Evolutionary conservation across 2,888 invertebrate species (phyloP), one percentile per base, ranked within the genome.

Genomic region (Rotaria magnacalcarata): DNA sequence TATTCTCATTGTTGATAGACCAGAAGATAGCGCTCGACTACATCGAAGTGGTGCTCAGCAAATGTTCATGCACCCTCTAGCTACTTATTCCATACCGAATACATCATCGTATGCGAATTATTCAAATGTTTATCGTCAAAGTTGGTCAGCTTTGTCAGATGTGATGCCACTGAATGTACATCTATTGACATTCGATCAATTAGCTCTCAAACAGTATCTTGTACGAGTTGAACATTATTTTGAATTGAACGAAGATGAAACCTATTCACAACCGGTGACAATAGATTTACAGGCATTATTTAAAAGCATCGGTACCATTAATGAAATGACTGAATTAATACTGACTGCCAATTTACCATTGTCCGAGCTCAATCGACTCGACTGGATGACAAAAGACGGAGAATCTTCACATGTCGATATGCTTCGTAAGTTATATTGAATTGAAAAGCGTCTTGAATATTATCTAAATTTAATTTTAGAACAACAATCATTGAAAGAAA

Each of bases 1-100:
- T 74, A 87, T 85, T 84, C 43, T 87, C 34, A n/a, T 86, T 84
- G 75, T 87, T n/a, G 87, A 87, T 75, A 34, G 86, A 19, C 47
- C 84, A 43, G 84, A 54, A n/a, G 80, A 75, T 43, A 86, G 87
- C 84, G 43, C 86, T 58, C 47, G 56, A 84, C 58, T 86, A 50
- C 86, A 86, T 41, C 41, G 86, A 84, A 58, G 47, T 19, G 56
- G 56, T 84, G 56, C 58, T 6, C 86, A 86, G 47, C 56, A 47
- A 58, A 50, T 86, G 6, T 84, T 84, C 41, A 86, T 84, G 54
- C 43, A 50, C 21, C 86, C 86, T 56, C 43, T 86, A 56, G 60
- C 60, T 41, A 54, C 84, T 41, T 86, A 84, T 60, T 52, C 86
- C 47, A 7, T 47, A 11, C 47, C 47, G 11, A 47, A 47, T 4